Conservation (phyloP, 1,140 invertebrate genomes). For the Neodiprion fabricii region DNA sequence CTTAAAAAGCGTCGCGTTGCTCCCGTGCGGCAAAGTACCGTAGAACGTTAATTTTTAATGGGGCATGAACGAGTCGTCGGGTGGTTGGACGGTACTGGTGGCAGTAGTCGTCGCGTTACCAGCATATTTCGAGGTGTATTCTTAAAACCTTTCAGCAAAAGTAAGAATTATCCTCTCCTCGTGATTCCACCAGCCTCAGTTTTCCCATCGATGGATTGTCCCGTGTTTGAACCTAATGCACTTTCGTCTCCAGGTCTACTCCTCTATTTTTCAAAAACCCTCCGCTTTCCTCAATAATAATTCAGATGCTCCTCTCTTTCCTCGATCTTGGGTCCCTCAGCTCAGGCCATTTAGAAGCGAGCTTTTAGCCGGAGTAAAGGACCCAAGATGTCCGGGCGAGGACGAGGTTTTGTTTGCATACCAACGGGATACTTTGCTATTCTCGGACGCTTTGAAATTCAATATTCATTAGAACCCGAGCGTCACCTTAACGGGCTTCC, state of each 20-base stretch:
- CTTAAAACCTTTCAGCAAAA: background rate
- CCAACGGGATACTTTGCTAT: constrained; percentile 16
- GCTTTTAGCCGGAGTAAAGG: background rate
- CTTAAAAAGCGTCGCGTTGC: background rate
- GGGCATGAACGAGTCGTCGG: background rate
- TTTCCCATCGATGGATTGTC: too few species aligned
- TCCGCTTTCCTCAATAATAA: background rate
- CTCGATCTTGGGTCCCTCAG: background rate
- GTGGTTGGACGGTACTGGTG: background rate
- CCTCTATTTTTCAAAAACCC: too few species aligned
- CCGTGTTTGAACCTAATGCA: too few species aligned
- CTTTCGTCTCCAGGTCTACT: too few species aligned
- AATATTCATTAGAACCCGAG: constrained; percentile 40
- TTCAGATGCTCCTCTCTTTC: background rate
- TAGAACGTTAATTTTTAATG: background rate
- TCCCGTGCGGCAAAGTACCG: background rate
- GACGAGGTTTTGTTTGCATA: constrained; percentile 17
- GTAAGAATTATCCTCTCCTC: background rate
- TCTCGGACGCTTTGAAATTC: constrained; percentile 31
- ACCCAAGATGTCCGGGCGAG: constrained; percentile 9
- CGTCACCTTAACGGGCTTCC: background rate
- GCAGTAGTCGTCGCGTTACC: background rate
- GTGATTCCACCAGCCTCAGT: too few species aligned
- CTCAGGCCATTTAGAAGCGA: background rate
- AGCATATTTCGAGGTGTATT: background rate